A percentile compares a stretch with the other conserved stretches of the same genome.
These are phyloP conservation scores for Tetranychus cinnabarinus DNA, from an alignment of 1,140 invertebrate species.

Conservation along the genomic window DNA sequence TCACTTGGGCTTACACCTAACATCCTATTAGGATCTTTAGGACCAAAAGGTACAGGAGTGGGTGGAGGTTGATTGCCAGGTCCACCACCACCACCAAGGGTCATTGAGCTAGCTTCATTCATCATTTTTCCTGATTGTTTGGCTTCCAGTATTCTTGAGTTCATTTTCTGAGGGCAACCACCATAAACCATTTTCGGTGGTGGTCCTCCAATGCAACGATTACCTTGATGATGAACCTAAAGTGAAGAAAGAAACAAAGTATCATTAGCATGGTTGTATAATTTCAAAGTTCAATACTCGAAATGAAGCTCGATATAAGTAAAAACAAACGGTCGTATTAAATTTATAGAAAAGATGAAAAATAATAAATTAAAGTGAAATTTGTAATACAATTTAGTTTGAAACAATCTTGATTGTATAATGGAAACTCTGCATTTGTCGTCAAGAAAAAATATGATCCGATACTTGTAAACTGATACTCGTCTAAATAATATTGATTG, in stretches of 20 bases:
- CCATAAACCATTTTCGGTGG: background rate
- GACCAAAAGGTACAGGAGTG: background rate
- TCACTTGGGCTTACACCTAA: conserved; percentile 73
- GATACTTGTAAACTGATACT: too few relatives aligned
- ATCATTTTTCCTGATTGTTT: background rate
- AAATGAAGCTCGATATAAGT: too few relatives aligned
- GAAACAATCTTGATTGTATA: too few relatives aligned
- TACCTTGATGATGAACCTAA: background rate
- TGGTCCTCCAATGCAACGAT: background rate
- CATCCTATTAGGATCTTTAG: conserved; percentile 44
- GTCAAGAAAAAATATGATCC: too few relatives aligned
- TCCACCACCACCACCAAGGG: background rate
- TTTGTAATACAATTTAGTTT: too few relatives aligned
- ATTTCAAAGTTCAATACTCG: too few relatives aligned
- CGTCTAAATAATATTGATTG: too few relatives aligned
- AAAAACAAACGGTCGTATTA: too few relatives aligned
- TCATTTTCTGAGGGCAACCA: background rate
- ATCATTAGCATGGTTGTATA: too few relatives aligned
- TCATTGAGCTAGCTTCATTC: background rate
- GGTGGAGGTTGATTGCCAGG: background rate
- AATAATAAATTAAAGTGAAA: too few relatives aligned
- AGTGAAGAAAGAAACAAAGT: background rate
- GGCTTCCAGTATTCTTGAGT: background rate
- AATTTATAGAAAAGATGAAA: too few relatives aligned
- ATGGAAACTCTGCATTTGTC: too few relatives aligned